These are phyloP conservation scores for Lates japonicus DNA, from an alignment of 2,797 vertebrate genomes.

Conservation along the genomic window DNA sequence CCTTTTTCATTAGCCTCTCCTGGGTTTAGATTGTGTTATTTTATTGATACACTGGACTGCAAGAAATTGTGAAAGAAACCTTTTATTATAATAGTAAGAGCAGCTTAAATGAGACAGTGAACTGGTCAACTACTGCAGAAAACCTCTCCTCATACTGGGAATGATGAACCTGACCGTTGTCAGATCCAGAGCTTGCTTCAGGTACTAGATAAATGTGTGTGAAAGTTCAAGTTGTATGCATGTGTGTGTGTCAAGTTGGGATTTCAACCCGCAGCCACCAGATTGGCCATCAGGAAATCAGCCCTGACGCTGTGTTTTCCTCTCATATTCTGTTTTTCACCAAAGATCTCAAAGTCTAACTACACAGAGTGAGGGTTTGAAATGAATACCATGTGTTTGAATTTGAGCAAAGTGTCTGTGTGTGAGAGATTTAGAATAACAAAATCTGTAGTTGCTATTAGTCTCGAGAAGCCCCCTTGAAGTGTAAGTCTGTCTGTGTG, in stretches of 20 bases:
- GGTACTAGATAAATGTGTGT: slow-evolving; percentile 66
- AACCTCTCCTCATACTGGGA: not conserved
- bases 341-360: slow-evolving; percentile 77
- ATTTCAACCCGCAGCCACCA: slow-evolving; percentile 70
- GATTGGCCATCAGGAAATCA: slow-evolving; percentile 82
- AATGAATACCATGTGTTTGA: slow-evolving; percentile 84
- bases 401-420: slow-evolving; percentile 61
- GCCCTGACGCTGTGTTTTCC: slow-evolving; percentile 80
- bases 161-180: slow-evolving; percentile 22
- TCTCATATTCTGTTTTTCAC: slow-evolving; percentile 83
- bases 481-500: slow-evolving; percentile 55
- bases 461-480: slow-evolving; percentile 76
- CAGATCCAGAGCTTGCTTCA: slow-evolving; percentile 5
- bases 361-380: slow-evolving; percentile 70
- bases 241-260: slow-evolving; percentile 46
- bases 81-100: slow-evolving; percentile 17
- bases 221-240: slow-evolving; percentile 70
- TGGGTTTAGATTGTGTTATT: slow-evolving; percentile 37
- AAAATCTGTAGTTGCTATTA: slow-evolving; percentile 86
- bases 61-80: slow-evolving; percentile 11
- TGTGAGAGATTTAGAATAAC: slow-evolving; percentile 81
- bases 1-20: slow-evolving; percentile 46
- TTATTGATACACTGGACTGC: not conserved
- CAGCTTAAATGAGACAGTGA: not conserved
- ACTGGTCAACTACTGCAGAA: slow-evolving; percentile 12